Evolutionary conservation across 1,140 invertebrate genomes (phyloP), one percentile per base, ranked within the genome.

Genomic region (Magallana angulata): DNA sequence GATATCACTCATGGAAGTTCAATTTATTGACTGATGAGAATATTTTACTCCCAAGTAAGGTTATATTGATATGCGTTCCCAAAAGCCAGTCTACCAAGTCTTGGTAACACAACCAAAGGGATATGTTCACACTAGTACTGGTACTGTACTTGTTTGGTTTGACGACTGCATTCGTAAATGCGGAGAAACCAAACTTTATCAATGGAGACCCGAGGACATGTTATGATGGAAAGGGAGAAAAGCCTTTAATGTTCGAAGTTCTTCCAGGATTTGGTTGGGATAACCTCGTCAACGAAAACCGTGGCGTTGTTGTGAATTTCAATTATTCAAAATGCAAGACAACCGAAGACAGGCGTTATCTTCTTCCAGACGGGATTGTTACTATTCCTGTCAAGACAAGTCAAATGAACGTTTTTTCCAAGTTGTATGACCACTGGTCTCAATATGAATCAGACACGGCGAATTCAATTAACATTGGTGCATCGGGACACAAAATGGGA

Each of bases 221-320:
- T 1, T 36, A 36, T 36, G 36, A 36, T 1, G 64, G 16, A 68
- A 68, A 68, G n/a, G 64, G 16, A 68, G 64, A 18, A 16, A 18
- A 8, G 8, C 64, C 64, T n/a, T 18, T 68, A 5, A 57, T 12
- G 24, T 89, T 85, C 56, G 92, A 91, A 76, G 91, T 89, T 57
- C 64, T 93, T 24, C 92, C 92, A 1, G 91, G 91, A 12, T 68
- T 64, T n/a, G 92, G 92, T 48, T 93, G 91, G 91, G 92, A 93
- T 84, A 93, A 92, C 64, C 81, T 93, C 6, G 84, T 83, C 6
- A 93, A 93, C 62, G 88, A 90, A 81, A 90, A 92, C 9, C 89
- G 89, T 59, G 91, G 91, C 9, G 16, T 83, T 18, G 88, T 92
- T 5, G 24, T 90, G 0, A 76, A 71, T 8, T 60, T 84, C 12